phyloP scores from a whole-genome alignment of 1,140 invertebrate species.

The Phymorhynchus buccinoides region DNA sequence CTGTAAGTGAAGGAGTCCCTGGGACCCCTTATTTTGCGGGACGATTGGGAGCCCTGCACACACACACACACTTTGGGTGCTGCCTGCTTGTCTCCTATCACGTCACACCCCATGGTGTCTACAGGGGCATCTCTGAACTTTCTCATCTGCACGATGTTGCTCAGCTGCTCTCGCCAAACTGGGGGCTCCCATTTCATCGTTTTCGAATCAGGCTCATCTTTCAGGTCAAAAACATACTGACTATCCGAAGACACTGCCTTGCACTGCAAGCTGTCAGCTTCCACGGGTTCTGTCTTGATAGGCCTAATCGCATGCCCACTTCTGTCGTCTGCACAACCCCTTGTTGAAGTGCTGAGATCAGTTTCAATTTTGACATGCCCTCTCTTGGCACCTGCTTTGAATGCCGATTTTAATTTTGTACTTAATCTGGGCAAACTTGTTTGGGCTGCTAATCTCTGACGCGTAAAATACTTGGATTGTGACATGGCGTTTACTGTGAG shows the following conservation, averaged over 20 bases:
- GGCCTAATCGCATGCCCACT: conserved; percentile 84
- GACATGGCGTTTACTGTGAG: conserved; percentile 13
- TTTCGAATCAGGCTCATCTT: conserved; percentile 30
- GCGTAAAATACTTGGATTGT: conserved; percentile 43
- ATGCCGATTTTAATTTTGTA: background rate
- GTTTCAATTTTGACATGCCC: conserved; percentile 6
- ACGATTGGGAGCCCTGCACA: too few relatives aligned
- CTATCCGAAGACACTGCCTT: background rate
- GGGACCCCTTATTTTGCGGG: too few relatives aligned
- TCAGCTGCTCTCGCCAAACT: conserved; percentile 84
- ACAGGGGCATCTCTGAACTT: conserved; percentile 86
- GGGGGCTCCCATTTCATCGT: conserved; percentile 78
- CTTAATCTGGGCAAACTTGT: background rate
- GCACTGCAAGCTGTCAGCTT: background rate
- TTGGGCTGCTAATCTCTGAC: background rate
- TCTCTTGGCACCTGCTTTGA: background rate
- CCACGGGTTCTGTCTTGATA: conserved; percentile 60
- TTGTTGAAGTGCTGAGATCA: conserved; percentile 42
- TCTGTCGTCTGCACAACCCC: background rate
- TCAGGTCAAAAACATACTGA: background rate
- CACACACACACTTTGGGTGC: conserved; percentile 78
- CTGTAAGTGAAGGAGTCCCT: too few relatives aligned
- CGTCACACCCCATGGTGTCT: conserved; percentile 94
- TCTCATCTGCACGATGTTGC: conserved; percentile 90
- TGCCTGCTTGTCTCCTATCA: conserved; percentile 82